phyloP scores from a whole-genome alignment of 64 coral and sea anemone genomes.

The Catalaphyllia jardinei region DNA sequence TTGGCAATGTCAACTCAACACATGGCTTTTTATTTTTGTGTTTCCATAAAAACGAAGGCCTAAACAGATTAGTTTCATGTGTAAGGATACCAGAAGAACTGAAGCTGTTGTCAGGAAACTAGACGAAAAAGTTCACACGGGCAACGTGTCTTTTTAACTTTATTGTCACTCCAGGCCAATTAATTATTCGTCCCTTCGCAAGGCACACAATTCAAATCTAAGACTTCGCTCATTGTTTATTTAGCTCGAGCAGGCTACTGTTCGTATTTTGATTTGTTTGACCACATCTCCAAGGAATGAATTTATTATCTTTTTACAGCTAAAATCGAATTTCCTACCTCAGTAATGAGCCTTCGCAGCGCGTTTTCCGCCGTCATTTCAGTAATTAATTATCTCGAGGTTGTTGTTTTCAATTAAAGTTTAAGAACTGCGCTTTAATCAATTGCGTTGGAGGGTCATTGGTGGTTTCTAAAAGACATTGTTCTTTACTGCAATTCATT shows the following conservation, averaged over 20 bases:
- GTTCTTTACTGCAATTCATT: not conserved
- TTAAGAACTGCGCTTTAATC: slow-evolving; percentile 15
- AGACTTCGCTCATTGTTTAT: slow-evolving; percentile 18
- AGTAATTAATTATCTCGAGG: slow-evolving; percentile 31
- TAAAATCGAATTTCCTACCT: slow-evolving; percentile 20
- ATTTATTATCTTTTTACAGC: slow-evolving; percentile 43
- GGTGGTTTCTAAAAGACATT: not conserved
- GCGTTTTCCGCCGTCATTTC: slow-evolving; percentile 10
- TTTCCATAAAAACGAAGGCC: not conserved
- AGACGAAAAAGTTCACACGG: not conserved
- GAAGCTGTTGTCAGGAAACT: slow-evolving; percentile 7
- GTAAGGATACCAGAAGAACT: slow-evolving; percentile 9
- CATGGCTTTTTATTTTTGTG: not conserved
- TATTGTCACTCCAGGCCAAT: not conserved
- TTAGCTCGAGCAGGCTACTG: slow-evolving; percentile 10
- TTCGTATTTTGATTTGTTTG: slow-evolving; percentile 43
- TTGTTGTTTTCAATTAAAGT: slow-evolving; percentile 40
- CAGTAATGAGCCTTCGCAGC: slow-evolving; percentile 9
- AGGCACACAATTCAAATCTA: not conserved
- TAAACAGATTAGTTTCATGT: not conserved
- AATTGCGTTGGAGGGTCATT: slow-evolving; percentile 26
- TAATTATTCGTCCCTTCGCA: not conserved
- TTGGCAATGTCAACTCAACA: not conserved
- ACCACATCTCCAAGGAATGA: slow-evolving; percentile 7
- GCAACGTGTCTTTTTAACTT: not conserved